These are phyloP conservation scores for Tyto alba DNA, from an alignment of 2,113 vertebrate genomes.

Conservation along the genomic window DNA sequence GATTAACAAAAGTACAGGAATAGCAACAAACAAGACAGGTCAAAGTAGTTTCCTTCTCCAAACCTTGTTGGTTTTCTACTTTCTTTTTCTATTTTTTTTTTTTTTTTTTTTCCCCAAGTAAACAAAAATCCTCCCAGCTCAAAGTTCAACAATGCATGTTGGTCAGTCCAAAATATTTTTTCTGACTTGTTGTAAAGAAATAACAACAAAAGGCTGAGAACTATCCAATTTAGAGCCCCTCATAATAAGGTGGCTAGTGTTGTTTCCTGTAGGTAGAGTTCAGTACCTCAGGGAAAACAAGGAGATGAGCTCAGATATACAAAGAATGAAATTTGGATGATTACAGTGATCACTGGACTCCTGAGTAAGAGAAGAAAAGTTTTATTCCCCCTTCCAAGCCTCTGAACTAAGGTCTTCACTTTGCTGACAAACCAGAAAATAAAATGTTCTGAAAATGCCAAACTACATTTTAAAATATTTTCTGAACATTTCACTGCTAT, in stretches of 20 bases:
- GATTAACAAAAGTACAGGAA: background rate
- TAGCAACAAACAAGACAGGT: background rate
- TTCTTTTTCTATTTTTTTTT: background rate
- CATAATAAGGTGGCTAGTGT: background rate
- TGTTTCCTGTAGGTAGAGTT: background rate
- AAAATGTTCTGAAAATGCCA: background rate
- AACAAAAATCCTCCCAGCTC: background rate
- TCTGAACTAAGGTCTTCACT: background rate
- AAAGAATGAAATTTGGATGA: background rate
- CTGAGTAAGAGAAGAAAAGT: background rate
- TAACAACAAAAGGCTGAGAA: background rate
- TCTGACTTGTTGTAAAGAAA: background rate
- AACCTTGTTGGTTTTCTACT: background rate
- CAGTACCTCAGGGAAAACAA: background rate
- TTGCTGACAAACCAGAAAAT: background rate
- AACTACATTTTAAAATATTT: background rate
- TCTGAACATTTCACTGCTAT: background rate
- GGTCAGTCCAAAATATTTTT: background rate
- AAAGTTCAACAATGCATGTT: background rate
- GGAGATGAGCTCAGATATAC: background rate
- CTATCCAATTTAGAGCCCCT: background rate
- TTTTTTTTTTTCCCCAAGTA: background rate
- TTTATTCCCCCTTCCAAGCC: background rate
- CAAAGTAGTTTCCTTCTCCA: background rate
- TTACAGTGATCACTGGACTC: background rate